These are phyloP conservation scores for Pseudopodoces humilis DNA, from an alignment of 2,113 vertebrate genomes.

Conservation along the genomic window DNA sequence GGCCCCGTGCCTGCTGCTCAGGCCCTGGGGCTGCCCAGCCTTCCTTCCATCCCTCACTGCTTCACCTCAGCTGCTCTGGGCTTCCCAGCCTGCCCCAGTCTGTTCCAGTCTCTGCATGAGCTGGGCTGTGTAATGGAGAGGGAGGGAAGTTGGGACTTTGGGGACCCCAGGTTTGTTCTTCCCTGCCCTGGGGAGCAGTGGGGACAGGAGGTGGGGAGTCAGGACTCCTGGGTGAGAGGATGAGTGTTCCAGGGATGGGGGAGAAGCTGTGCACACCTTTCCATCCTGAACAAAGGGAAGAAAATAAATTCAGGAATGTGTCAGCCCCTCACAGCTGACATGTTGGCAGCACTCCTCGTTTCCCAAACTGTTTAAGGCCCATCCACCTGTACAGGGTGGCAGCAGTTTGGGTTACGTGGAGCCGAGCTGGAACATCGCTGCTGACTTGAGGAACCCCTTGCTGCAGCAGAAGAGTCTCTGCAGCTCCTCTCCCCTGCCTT, in stretches of 20 bases:
- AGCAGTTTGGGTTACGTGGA: neutral
- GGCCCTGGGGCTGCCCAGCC: constrained; percentile 52
- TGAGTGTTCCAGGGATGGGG: neutral
- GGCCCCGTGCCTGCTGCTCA: constrained; percentile 11
- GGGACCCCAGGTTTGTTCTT: neutral
- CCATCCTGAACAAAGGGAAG: neutral
- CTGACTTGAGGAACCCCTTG: neutral
- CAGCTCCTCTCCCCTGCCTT: neutral
- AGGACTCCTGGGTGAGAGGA: neutral
- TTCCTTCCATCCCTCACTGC: constrained; percentile 27
- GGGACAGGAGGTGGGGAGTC: neutral
- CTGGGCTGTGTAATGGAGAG: neutral
- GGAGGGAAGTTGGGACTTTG: neutral
- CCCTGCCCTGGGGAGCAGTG: neutral
- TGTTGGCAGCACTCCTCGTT: accelerated
- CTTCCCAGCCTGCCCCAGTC: constrained; percentile 32
- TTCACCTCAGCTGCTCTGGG: constrained; percentile 42
- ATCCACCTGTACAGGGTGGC: accelerated
- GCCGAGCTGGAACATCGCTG: accelerated
- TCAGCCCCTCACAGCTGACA: neutral
- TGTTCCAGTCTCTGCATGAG: constrained; percentile 39
- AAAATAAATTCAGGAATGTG: neutral
- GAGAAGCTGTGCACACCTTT: neutral
- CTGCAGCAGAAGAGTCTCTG: neutral
- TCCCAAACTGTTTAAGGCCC: neutral